phyloP scores from a whole-genome alignment of 1,140 invertebrate species.

The Wasmannia auropunctata region DNA sequence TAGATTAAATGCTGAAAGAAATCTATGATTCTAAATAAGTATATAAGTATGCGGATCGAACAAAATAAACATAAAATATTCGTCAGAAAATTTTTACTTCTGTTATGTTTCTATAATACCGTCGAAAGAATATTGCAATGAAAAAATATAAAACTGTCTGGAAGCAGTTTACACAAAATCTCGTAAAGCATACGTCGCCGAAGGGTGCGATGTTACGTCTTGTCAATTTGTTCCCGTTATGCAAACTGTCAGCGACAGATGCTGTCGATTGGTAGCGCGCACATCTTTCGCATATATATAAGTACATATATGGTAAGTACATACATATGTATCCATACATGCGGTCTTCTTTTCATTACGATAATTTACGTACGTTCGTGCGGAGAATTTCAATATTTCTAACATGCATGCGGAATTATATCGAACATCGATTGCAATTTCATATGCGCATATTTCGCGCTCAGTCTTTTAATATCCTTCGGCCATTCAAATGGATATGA shows the following conservation, averaged over 20 bases:
- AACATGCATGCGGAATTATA: slow-evolving; percentile 38
- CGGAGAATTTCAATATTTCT: slow-evolving; percentile 48
- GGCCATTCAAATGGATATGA: slow-evolving; percentile 40
- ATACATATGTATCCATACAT: background rate
- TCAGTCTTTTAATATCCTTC: slow-evolving; percentile 44
- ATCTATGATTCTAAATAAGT: background rate
- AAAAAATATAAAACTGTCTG: background rate
- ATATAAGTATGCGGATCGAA: background rate
- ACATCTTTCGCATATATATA: slow-evolving; percentile 27
- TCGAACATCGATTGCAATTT: slow-evolving; percentile 56
- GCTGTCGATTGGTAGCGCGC: slow-evolving; percentile 58
- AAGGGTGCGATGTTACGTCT: slow-evolving; percentile 53
- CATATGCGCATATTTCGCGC: slow-evolving; percentile 44
- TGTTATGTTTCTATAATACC: background rate
- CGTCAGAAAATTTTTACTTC: background rate
- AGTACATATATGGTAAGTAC: background rate
- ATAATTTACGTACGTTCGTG: slow-evolving; percentile 49
- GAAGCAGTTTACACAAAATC: slow-evolving; percentile 16
- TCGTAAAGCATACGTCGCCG: slow-evolving; percentile 2
- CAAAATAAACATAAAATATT: background rate
- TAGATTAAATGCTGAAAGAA: background rate
- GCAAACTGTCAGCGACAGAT: slow-evolving; percentile 54
- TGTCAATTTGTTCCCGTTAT: slow-evolving; percentile 54
- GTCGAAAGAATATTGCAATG: background rate
- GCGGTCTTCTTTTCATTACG: slow-evolving; percentile 55